phyloP scores from a whole-genome alignment of 2,113 vertebrate species.

The Plotosus lineatus region DNA sequence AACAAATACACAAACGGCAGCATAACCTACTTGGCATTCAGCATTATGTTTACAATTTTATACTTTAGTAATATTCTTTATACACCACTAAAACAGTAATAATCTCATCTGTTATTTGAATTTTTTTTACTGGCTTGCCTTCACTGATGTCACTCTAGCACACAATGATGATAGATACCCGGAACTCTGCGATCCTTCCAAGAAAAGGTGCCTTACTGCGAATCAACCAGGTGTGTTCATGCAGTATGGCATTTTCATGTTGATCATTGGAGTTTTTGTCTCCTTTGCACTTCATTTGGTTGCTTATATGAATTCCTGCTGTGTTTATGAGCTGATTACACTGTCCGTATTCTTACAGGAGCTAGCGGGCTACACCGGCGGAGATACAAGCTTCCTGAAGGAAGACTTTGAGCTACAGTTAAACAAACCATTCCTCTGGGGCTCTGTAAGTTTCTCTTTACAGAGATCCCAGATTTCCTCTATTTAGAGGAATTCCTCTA shows the following conservation, averaged over 20 bases:
- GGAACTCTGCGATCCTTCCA: conserved; percentile 90
- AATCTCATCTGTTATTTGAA: neutral
- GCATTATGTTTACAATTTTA: no score
- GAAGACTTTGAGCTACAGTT: conserved; percentile 93
- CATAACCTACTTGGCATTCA: no score
- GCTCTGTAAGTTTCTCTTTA: conserved; percentile 76
- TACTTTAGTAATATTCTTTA: neutral
- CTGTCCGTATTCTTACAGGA: conserved; percentile 72
- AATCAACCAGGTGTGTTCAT: conserved; percentile 83
- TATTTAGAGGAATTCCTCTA: no score
- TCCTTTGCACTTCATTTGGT: neutral
- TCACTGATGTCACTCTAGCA: conserved; percentile 74
- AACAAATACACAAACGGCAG: neutral
- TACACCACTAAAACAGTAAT: neutral
- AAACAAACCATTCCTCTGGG: conserved; percentile 82
- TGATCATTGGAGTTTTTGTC: neutral
- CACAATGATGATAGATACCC: conserved; percentile 86
- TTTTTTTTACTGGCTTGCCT: neutral
- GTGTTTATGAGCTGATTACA: neutral
- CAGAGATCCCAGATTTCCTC: neutral
- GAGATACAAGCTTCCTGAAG: conserved; percentile 90
- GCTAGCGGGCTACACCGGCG: conserved; percentile 90
- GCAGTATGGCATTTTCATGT: neutral
- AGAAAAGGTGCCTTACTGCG: conserved; percentile 87
- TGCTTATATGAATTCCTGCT: conserved; percentile 1